Evolutionary conservation across 2,888 invertebrate genomes (phyloP).

Genomic region (Lithophane leautieri): DNA sequence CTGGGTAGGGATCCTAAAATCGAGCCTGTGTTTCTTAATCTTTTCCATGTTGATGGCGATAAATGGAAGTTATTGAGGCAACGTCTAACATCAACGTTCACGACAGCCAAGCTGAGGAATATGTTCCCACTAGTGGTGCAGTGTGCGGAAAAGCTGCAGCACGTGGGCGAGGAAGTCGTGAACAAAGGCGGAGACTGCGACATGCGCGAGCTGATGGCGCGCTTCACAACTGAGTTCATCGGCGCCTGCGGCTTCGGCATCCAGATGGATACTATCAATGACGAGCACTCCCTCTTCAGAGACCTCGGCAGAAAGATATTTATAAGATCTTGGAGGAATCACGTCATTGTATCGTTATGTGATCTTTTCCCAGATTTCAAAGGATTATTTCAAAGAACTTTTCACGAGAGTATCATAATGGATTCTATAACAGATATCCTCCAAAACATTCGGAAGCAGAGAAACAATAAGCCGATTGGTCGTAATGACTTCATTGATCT

Average conservation of each 20-base stretch:
- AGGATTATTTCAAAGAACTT: conserved; percentile 43
- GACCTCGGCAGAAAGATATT: conserved; percentile 73
- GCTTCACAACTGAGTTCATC: conserved; percentile 80
- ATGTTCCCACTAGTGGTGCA: conserved; percentile 83
- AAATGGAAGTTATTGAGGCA: conserved; percentile 81
- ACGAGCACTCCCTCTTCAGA: conserved; percentile 76
- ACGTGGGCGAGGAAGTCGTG: conserved; percentile 69
- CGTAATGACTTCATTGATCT: conserved; percentile 79
- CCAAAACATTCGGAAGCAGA: conserved; percentile 72
- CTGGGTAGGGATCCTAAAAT: conserved; percentile 69
- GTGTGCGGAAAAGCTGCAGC: conserved; percentile 78
- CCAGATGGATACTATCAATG: conserved; percentile 74
- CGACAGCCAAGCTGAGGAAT: conserved; percentile 79
- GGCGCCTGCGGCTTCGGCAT: conserved; percentile 81
- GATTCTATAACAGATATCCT: conserved; percentile 68
- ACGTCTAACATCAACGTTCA: conserved; percentile 82
- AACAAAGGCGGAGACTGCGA: conserved; percentile 72
- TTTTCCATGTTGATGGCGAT: conserved; percentile 81
- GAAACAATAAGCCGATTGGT: conserved; percentile 76
- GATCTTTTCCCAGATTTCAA: conserved; percentile 76
- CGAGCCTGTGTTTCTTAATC: conserved; percentile 75
- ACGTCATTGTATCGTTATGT: conserved; percentile 65
- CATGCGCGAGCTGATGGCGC: conserved; percentile 78
- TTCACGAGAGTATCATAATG: conserved; percentile 61
- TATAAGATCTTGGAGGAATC: conserved; percentile 57